Evolutionary conservation across 1,140 invertebrate genomes (phyloP), one percentile per base, ranked within the genome.

Genomic region (Andricus grossulariae): DNA sequence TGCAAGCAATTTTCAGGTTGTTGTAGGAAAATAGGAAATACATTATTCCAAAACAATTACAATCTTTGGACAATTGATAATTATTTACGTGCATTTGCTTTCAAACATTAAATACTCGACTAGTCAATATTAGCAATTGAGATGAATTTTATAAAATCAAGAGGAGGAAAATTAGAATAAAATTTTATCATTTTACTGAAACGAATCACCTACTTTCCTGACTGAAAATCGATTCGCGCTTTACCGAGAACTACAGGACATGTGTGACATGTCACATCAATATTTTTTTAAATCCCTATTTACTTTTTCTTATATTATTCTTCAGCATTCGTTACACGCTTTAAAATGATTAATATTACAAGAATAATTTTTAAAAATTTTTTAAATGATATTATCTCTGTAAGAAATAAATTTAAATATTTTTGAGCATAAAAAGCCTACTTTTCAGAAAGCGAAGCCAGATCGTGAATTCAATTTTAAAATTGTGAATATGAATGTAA

Each of bases 151-250:
- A 11, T 8, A 11, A 45, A 8, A 45, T 45, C 39, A 45, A 45
- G 7, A 45, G 39, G 39, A 45, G 0, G 10, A 45, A 45, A 45
- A 32, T 39, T 66, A 66, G 32, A 8, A 32, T 66, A 32, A 66
- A 66, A 66, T 16, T 66, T 7, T 66, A 66, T 66, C 60, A 39
- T 66, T 66, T 66, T 66, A 16, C 32, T 66, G 25, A 66, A 32
- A 21, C n/a, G 60, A 66, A 32, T 66, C 32, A n/a, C 60, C 60
- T 66, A 66, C 60, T 66, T 66, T 66, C 13, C 25, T 66, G 25
- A 45, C 60, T 66, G 21, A 39, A 66, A 39, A 66, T 66, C 60
- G 60, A 66, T 66, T 16, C 25, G 16, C 15, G 25, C 21, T 39
- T 25, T n/a, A n/a, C 60, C 39, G 32, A 39, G 60, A 66, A 66